These are phyloP conservation scores for Aptenodytes patagonicus DNA, from an alignment of 2,113 vertebrate genomes.

Conservation along the genomic window DNA sequence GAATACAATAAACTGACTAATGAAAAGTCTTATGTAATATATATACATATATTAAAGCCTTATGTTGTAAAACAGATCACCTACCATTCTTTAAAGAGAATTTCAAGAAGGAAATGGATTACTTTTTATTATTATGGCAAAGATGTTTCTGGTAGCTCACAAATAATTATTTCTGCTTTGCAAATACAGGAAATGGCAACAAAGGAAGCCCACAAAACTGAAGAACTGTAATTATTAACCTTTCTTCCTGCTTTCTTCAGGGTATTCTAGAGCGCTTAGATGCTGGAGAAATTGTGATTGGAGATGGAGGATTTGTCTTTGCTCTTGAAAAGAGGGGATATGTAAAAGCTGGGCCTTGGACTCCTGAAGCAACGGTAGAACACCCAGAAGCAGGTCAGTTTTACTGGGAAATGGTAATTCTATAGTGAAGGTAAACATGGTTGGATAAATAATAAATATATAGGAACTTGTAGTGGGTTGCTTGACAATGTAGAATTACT, in stretches of 20 bases:
- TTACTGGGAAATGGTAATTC: neutral
- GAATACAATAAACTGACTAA: neutral
- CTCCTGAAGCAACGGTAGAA: slow-evolving; percentile 91
- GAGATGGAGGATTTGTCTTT: slow-evolving; percentile 96
- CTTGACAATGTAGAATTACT: neutral
- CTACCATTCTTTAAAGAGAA: neutral
- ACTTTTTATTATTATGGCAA: neutral
- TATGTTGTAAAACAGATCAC: neutral
- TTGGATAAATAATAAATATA: neutral
- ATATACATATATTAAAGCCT: neutral
- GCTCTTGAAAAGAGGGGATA: slow-evolving; percentile 96
- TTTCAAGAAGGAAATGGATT: neutral
- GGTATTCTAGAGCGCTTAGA: slow-evolving; percentile 89
- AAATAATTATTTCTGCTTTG: neutral
- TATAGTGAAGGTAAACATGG: neutral
- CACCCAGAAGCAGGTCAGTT: slow-evolving; percentile 90
- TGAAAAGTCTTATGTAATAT: neutral
- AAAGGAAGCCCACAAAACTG: neutral
- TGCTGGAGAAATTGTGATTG: slow-evolving; percentile 90
- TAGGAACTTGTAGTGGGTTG: neutral
- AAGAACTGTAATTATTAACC: neutral
- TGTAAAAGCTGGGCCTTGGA: slow-evolving; percentile 97
- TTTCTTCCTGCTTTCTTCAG: slow-evolving; percentile 57
- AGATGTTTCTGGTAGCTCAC: neutral
- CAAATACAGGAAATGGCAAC: neutral